Conservation (phyloP, 35 echinoderm and acorn worm genomes). For the Diadema setosum region DNA sequence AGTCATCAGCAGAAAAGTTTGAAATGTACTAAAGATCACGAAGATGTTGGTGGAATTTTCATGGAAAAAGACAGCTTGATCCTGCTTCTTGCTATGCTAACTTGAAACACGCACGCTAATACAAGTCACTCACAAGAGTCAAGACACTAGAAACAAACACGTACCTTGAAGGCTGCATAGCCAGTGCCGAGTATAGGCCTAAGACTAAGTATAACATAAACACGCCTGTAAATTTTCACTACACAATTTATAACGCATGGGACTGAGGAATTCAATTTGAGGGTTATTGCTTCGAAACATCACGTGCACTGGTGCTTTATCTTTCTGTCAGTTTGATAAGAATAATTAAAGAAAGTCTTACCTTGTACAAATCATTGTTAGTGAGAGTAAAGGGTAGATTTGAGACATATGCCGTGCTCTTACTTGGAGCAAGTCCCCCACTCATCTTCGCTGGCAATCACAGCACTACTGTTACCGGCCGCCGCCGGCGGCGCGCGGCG, state of each 20-base stretch:
- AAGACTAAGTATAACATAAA: background rate
- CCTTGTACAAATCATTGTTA: slow-evolving; percentile 95
- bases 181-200: background rate
- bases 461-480: too few relatives aligned
- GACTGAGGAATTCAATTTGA: background rate
- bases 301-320: background rate
- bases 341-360: background rate
- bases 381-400: slow-evolving; percentile 95
- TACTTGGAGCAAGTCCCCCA: slow-evolving; percentile 95
- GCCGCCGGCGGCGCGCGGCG: too few relatives aligned
- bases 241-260: background rate
- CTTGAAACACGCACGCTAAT: background rate
- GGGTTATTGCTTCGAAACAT: background rate
- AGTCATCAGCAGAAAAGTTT: too few relatives aligned
- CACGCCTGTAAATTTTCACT: background rate
- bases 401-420: slow-evolving; percentile 96
- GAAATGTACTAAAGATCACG: too few relatives aligned
- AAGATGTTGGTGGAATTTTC: too few relatives aligned
- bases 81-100: background rate
- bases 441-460: slow-evolving; percentile 80
- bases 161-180: too few relatives aligned
- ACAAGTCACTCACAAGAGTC: background rate
- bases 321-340: background rate
- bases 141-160: background rate
- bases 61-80: too few relatives aligned